Evolutionary conservation across 2,888 invertebrate species (phyloP), one percentile per base, ranked within the genome.

Genomic region (Ophion slaviceki): DNA sequence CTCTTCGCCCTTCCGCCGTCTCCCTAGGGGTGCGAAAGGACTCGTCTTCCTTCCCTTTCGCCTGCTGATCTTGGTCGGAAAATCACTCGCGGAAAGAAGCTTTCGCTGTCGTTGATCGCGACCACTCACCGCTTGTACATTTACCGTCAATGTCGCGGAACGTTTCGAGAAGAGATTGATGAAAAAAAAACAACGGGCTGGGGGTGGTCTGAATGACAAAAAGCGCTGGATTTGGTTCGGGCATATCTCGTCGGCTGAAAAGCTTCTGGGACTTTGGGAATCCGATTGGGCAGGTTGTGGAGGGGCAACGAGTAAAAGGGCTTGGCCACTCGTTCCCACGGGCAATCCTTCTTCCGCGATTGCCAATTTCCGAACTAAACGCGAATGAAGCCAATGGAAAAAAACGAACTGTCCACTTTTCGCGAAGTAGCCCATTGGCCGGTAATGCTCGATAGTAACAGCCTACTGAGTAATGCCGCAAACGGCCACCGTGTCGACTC

Each of bases 21-120:
- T 86, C 83, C 70, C 45, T 53, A 17, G 66, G 75, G 57, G 14
- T 40, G 40, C 7, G 1, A 0, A 70, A 70, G 45, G 45, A 66
- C 53, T 70, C 36, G 64, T 36, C 62, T 45, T 36, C 57, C 62
- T 66, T 64, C 68, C 24, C 47, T 68, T 66, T 47, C 20, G 32
- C 28, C 67, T 40, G 62, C 62, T 67, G 20, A 20, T 66, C 67
- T 53, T 57, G 66, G 77, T 57, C 59, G 82, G 85, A 68, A 82
- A 85, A 87, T 89, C 89, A 91, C 89, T 91, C 88, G 87, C 89
- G 89, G 87, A 78, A 88, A 2, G 17, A 17, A 86, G 79, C 67
- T 78, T 82, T 5, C 75, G 70, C 66, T 82, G 79, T 74, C 20
- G 36, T 76, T 70, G 47, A 32, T 71, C 80, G 74, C 17, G 57